Evolutionary conservation across 2,113 vertebrate genomes (phyloP).

Genomic region (Ceratotherium simum): DNA sequence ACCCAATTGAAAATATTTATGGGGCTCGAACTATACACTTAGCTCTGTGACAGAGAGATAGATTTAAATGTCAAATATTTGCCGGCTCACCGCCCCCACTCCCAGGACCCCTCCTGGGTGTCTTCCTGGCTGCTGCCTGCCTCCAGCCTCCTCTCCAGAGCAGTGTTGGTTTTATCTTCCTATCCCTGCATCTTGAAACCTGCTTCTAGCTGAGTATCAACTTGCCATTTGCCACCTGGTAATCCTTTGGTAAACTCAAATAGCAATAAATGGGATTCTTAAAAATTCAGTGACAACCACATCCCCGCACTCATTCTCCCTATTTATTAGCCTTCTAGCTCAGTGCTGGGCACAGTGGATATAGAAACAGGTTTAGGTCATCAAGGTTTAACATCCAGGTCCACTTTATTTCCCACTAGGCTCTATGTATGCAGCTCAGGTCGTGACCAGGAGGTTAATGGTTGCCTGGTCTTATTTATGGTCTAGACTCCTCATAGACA

Average conservation of each 20-base stretch:
- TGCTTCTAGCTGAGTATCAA: not conserved
- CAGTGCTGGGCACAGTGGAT: not conserved
- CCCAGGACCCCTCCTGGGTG: not conserved
- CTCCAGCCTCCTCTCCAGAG: not conserved
- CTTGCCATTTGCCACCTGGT: not conserved
- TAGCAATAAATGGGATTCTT: not conserved
- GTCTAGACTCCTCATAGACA: not conserved
- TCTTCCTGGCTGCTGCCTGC: not conserved
- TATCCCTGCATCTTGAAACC: not conserved
- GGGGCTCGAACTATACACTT: not conserved
- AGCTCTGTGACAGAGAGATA: not conserved
- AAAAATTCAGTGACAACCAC: not conserved
- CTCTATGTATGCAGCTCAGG: not conserved
- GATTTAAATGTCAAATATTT: not conserved
- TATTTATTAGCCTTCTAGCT: conserved; percentile 30
- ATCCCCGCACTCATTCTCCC: not conserved
- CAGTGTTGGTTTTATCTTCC: not conserved
- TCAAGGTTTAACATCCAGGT: not conserved
- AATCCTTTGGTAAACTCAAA: not conserved
- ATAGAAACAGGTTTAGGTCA: not conserved
- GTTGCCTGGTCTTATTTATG: not conserved
- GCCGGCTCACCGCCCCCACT: rapidly evolving
- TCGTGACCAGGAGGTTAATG: not conserved
- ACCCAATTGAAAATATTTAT: conserved; percentile 15
- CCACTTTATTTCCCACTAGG: not conserved